A percentile compares a stretch with the other conserved stretches of the same genome.
phyloP scores from a whole-genome alignment of 2,888 invertebrate species.

The Scaeva pyrastri region DNA sequence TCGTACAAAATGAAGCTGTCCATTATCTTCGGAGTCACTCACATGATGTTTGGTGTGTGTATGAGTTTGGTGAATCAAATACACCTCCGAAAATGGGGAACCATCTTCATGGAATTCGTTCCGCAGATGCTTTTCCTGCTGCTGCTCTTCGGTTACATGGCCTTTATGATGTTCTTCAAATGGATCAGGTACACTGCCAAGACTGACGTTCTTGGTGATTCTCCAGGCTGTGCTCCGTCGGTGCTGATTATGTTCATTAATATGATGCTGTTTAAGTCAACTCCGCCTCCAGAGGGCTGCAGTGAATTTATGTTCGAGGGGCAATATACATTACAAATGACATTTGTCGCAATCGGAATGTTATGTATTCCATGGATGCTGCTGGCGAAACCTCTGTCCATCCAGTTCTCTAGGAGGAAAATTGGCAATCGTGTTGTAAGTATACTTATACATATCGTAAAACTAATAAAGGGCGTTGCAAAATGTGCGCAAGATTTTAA shows the following conservation, averaged over 20 bases:
- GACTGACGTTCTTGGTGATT: constrained; percentile 79
- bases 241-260: constrained; percentile 91
- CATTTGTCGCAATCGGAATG: constrained; percentile 92
- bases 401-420: constrained; percentile 83
- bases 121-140: constrained; percentile 95
- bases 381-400: constrained; percentile 94
- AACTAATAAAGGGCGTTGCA: too few species aligned
- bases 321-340: constrained; percentile 89
- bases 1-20: constrained; percentile 99
- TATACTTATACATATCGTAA: not conserved
- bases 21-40: constrained; percentile 95
- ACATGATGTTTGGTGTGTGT: constrained; percentile 97
- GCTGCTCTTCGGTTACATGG: constrained; percentile 96
- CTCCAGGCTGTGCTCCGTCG: constrained; percentile 88
- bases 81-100: constrained; percentile 89
- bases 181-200: constrained; percentile 90
- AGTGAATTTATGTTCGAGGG: constrained; percentile 88
- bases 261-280: constrained; percentile 89
- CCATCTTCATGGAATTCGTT: constrained; percentile 93
- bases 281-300: constrained; percentile 83
- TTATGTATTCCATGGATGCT: constrained; percentile 97
- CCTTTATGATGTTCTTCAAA: constrained; percentile 96
- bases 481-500: too few species aligned
- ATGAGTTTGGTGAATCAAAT: constrained; percentile 92
- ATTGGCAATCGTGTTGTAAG: constrained; percentile 48